These are phyloP conservation scores for Gymnogyps californianus DNA, from an alignment of 2,113 vertebrate genomes.

Conservation along the genomic window DNA sequence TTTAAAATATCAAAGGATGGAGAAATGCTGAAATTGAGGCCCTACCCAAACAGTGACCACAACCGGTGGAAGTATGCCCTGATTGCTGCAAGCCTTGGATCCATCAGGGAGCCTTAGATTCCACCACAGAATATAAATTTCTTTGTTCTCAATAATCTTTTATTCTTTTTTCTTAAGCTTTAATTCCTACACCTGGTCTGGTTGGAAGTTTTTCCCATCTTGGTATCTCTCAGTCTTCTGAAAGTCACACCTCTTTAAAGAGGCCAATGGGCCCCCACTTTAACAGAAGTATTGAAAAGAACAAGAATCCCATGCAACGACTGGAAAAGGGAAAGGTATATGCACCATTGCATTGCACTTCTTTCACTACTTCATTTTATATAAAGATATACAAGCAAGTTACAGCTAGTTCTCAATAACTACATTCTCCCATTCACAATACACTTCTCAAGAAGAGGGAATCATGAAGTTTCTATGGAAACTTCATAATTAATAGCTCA, in stretches of 20 bases:
- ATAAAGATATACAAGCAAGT: neutral
- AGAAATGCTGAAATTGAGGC: neutral
- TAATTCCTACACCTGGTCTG: fast-evolving
- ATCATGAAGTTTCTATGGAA: constrained; percentile 18
- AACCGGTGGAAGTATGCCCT: fast-evolving
- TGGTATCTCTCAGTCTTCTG: neutral
- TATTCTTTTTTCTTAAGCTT: neutral
- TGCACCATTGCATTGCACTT: neutral
- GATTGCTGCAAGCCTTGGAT: neutral
- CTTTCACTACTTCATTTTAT: neutral
- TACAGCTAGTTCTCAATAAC: neutral
- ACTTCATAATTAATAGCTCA: constrained; percentile 3
- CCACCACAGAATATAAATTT: neutral
- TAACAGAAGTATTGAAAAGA: neutral
- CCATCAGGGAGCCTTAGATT: neutral
- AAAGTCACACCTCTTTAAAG: neutral
- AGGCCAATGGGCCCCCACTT: neutral
- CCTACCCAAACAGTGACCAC: neutral
- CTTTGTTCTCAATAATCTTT: neutral
- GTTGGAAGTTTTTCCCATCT: neutral
- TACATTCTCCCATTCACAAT: neutral
- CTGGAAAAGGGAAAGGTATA: neutral
- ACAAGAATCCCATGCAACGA: neutral
- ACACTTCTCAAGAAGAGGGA: neutral
- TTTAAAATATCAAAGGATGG: neutral